Conservation (phyloP, 2,888 invertebrate genomes). For the Cerastoderma edule region DNA sequence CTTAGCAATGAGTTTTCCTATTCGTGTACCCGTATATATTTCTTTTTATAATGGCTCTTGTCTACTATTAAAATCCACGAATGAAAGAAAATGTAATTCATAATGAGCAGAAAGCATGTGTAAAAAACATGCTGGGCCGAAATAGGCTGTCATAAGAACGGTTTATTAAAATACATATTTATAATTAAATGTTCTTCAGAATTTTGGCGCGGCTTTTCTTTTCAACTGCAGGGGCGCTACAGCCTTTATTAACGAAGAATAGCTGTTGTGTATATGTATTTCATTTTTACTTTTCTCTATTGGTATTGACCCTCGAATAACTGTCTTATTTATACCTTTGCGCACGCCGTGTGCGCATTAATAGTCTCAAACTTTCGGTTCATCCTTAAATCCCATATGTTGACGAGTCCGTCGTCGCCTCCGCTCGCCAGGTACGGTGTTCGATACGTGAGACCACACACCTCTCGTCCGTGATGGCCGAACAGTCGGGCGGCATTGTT, state of each 20-base stretch:
- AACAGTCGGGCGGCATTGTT: slow-evolving; percentile 13
- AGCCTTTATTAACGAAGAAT: not conserved
- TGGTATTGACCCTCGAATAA: not conserved
- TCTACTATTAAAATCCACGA: not conserved
- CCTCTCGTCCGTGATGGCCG: slow-evolving; percentile 57
- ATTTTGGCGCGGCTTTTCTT: not conserved
- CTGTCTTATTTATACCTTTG: slow-evolving; percentile 54
- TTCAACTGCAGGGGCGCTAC: not conserved
- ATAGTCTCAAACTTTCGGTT: slow-evolving; percentile 49
- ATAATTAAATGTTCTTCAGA: not conserved
- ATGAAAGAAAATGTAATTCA: not conserved
- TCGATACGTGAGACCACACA: slow-evolving; percentile 60
- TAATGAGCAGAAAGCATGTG: not conserved
- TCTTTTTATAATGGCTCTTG: not conserved
- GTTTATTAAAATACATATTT: not conserved
- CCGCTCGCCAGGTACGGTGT: slow-evolving; percentile 64
- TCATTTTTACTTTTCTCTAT: not conserved
- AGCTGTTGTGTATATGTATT: not conserved
- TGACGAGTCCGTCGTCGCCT: slow-evolving; percentile 65
- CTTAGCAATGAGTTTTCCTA: not conserved
- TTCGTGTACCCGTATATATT: not conserved
- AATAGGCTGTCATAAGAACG: not conserved
- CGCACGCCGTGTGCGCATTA: slow-evolving; percentile 65
- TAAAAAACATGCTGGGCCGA: not conserved
- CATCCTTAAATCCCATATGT: slow-evolving; percentile 68